Evolutionary conservation across 2,888 invertebrate species (phyloP), one percentile per base, ranked within the genome.

Genomic region (Drosophila diplacantha): DNA sequence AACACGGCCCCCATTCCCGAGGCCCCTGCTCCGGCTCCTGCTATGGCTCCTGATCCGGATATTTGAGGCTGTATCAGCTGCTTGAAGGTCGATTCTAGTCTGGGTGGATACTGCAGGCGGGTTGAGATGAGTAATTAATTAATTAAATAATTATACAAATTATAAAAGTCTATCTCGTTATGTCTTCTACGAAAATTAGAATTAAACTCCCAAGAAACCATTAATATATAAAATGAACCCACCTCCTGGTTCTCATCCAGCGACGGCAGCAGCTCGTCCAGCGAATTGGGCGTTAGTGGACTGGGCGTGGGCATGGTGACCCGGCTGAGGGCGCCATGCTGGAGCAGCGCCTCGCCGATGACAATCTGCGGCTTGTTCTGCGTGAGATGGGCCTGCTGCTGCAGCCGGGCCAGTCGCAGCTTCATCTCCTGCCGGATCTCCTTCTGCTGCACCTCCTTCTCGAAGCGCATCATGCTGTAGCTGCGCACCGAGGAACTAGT

Each of bases 211-310:
- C 35, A 8, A 35, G 5, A n/a, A 34, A 35, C n/a, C 35, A 16
- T 16, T 16, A 26, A 7, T 26, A 26, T 8, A 26, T 26, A 2
- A 26, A 11, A 18, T 2, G 4, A 43, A 50, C 41, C 69, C 89
- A 93, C 93, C 91, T 94, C 94, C 90, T 93, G 93, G 84, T 92
- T 93, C 89, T 95, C 95, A 88, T 93, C 93, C 83, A 94, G 92
- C 75, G 94, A 92, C 66, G 95, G 95, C 85, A 95, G 90, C 85
- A 95, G 91, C 89, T 95, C 95, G 89, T 95, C 95, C 67, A 94
- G 93, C 52, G 95, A 95, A 89, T 94, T 94, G 59, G 95, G 95
- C 73, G 95, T 95, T 66, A 94, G 90, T 3, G 95, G 93, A 71
- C 93, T 94, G 6, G 94, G 94, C 69, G 93, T 93, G 58, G 86